Conservation (phyloP, 2,113 vertebrate genomes). For the Sylvietta virens region DNA sequence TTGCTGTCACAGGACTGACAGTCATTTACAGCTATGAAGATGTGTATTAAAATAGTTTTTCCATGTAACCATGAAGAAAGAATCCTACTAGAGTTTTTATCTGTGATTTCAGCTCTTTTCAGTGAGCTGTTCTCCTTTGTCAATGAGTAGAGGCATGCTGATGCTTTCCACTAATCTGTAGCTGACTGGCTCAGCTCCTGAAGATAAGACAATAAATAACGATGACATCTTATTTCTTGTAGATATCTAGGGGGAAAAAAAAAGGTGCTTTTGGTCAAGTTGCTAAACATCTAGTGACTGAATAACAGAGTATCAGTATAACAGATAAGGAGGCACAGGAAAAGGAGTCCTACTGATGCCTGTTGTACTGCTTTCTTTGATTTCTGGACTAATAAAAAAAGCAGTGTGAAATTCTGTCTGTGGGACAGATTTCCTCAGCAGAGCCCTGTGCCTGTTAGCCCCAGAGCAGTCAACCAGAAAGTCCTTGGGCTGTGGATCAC, state of each 20-base stretch:
- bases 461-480: neutral
- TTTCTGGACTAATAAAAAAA: neutral
- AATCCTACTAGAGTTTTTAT: neutral
- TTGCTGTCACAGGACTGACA: neutral
- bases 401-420: neutral
- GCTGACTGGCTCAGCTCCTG: neutral
- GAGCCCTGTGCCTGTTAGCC: neutral
- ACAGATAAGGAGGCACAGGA: neutral
- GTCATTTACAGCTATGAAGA: neutral
- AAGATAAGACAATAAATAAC: constrained; percentile 48
- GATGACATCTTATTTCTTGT: constrained; percentile 5
- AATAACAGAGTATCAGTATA: neutral
- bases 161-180: neutral
- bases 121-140: neutral
- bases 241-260: neutral
- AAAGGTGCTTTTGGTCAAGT: neutral
- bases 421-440: neutral
- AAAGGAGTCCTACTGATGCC: neutral
- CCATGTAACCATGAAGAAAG: neutral
- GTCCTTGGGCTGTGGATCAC: neutral
- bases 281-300: constrained; percentile 50
- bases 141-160: neutral
- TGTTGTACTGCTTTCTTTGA: neutral
- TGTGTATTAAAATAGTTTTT: neutral
- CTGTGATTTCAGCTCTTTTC: neutral